These are phyloP conservation scores for Glyptemys insculpta DNA, from an alignment of 2,797 vertebrate species.

Conservation along the genomic window DNA sequence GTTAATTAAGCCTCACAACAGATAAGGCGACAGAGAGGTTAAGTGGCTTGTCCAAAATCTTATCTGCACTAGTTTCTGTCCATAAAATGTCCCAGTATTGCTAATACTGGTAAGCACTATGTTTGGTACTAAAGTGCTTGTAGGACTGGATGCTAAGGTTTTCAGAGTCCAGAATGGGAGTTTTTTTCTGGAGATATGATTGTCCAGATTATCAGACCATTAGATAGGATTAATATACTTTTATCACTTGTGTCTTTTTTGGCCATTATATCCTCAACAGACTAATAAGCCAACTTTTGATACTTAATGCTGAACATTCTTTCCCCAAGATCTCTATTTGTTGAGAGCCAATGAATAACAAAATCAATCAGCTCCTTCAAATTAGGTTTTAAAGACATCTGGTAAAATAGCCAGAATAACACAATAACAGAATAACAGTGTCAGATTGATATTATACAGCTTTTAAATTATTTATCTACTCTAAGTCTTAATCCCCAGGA, in stretches of 20 bases:
- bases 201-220: background rate
- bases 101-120: background rate
- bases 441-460: background rate
- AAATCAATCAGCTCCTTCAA: conserved; percentile 33
- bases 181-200: background rate
- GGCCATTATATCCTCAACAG: conserved; percentile 2
- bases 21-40: background rate
- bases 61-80: background rate
- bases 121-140: accelerated
- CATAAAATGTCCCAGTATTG: background rate
- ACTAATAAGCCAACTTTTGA: conserved; percentile 20
- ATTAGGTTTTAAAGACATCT: background rate
- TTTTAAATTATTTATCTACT: conserved; percentile 11
- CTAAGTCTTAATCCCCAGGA: conserved; percentile 12
- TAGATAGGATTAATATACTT: background rate
- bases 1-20: background rate
- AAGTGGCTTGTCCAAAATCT: background rate
- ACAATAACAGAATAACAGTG: background rate
- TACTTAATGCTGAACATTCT: conserved; percentile 35
- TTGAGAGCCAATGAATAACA: conserved; percentile 8
- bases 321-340: conserved; percentile 24
- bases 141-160: background rate
- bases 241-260: conserved; percentile 35
- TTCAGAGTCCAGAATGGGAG: accelerated
- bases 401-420: background rate